A percentile compares a stretch with the other conserved stretches of the same genome.
Conservation (phyloP, 2,113 vertebrate species). For the Rhineura floridana region DNA sequence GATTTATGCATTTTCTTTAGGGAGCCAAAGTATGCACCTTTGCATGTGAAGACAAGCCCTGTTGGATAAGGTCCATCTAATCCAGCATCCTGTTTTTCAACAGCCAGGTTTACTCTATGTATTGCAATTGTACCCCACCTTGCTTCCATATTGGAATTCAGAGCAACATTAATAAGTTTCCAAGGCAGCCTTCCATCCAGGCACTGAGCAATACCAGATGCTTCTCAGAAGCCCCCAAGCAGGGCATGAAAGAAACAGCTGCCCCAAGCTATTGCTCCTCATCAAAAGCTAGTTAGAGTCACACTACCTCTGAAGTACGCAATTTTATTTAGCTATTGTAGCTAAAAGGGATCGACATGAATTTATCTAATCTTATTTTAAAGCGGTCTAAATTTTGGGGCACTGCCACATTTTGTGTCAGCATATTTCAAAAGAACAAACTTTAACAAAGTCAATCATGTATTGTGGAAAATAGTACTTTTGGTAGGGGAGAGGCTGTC, state of each 20-base stretch:
- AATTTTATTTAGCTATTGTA: too few species aligned
- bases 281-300: not conserved
- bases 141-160: not conserved
- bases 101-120: not conserved
- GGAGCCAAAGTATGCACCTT: not conserved
- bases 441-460: not conserved
- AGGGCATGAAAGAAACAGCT: not conserved
- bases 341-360: too few species aligned
- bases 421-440: not conserved
- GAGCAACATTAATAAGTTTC: not conserved
- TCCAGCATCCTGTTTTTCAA: not conserved
- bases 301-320: not conserved
- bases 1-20: not conserved
- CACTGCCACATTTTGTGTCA: not conserved
- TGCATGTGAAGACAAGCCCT: not conserved
- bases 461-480: not conserved
- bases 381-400: not conserved
- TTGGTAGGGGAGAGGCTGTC: too few species aligned
- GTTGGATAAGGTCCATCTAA: not conserved
- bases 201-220: not conserved
- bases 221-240: not conserved
- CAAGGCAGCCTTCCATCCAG: not conserved
- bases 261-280: not conserved
- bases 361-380: not conserved
- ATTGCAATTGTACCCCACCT: not conserved